phyloP scores from a whole-genome alignment of 2,113 vertebrate species.

The Aptenodytes patagonicus region DNA sequence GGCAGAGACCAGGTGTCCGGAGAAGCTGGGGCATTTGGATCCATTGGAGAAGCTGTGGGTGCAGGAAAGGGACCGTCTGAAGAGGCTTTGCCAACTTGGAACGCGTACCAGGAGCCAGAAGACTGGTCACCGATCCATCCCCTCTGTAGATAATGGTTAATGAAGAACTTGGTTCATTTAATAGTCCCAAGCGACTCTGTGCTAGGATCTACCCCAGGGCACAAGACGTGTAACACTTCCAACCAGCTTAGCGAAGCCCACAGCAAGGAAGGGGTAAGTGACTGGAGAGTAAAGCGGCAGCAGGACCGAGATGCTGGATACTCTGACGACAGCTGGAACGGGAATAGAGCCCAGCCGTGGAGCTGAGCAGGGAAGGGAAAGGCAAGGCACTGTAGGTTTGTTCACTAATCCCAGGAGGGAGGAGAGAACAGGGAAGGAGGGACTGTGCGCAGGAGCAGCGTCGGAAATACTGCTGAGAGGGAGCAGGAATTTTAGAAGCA shows the following conservation, averaged over 20 bases:
- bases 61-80: neutral
- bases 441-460: neutral
- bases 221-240: neutral
- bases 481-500: neutral
- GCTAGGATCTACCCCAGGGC: neutral
- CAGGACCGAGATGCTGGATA: accelerated
- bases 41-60: neutral
- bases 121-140: neutral
- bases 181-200: no score
- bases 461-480: neutral
- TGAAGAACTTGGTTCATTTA: neutral
- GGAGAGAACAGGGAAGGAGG: neutral
- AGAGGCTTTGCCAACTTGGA: neutral
- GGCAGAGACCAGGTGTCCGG: neutral
- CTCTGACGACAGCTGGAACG: accelerated
- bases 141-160: neutral
- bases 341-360: neutral
- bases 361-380: neutral
- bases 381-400: neutral
- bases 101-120: neutral
- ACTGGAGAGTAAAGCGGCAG: neutral
- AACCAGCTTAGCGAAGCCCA: no score
- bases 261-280: neutral
- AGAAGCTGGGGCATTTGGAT: neutral
- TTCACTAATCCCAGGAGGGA: neutral